Evolutionary conservation across 1,140 invertebrate genomes (phyloP).

Genomic region (Bombus picipes): DNA sequence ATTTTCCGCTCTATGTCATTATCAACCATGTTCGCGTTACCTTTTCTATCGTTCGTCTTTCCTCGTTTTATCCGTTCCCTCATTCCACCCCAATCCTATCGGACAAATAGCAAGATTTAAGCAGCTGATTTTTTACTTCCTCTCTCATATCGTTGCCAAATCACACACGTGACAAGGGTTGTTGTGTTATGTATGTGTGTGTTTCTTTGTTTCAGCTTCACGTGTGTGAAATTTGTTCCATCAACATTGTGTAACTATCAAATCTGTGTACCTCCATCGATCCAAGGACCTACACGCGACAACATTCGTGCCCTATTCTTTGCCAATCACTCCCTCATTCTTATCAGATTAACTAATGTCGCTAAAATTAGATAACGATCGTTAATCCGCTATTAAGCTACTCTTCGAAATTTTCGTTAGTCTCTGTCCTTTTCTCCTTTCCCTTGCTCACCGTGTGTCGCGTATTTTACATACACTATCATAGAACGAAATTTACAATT

Average conservation of each 20-base stretch:
- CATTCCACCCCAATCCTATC: neutral
- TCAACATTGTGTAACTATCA: neutral
- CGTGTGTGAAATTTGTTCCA: neutral
- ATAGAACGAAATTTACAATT: neutral
- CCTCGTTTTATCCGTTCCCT: neutral
- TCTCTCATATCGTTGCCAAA: neutral
- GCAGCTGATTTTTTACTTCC: neutral
- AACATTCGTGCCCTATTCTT: conserved; percentile 20
- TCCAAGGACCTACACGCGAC: neutral
- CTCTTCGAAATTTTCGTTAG: conserved; percentile 26
- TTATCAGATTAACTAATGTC: conserved; percentile 57
- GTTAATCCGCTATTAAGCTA: conserved; percentile 61
- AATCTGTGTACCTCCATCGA: neutral
- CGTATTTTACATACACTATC: neutral
- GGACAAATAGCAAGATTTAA: neutral
- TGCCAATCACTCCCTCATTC: conserved; percentile 32
- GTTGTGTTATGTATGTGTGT: neutral
- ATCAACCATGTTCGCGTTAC: neutral
- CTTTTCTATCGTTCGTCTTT: neutral
- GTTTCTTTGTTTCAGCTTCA: no score
- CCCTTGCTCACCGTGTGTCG: neutral
- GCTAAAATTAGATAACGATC: conserved; percentile 71
- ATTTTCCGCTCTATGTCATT: neutral
- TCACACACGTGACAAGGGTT: neutral
- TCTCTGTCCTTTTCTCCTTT: conserved; percentile 34